Conservation (phyloP, 2,113 vertebrate genomes). For the Gallinago paraguaiae region DNA sequence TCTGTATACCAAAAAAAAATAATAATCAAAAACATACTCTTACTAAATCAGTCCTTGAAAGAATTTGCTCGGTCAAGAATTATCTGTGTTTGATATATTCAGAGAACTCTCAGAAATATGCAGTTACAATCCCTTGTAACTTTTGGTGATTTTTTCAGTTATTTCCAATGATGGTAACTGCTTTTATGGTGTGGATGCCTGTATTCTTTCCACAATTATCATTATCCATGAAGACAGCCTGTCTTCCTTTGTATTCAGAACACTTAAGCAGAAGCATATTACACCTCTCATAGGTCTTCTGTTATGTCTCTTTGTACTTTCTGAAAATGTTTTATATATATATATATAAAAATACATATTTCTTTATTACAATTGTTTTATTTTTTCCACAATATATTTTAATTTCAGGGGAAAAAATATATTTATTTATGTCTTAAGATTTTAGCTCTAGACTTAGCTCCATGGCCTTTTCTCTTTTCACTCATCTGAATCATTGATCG, state of each 20-base stretch:
- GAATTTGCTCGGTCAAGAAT: background rate
- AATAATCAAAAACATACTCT: background rate
- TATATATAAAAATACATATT: background rate
- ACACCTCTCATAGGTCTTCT: background rate
- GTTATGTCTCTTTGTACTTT: background rate
- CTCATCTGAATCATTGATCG: background rate
- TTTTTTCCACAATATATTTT: background rate
- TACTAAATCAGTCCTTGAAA: background rate
- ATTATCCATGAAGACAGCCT: background rate
- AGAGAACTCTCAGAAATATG: background rate
- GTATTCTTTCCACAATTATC: background rate
- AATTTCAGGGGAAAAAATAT: background rate
- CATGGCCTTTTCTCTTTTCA: background rate
- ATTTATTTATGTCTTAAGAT: background rate
- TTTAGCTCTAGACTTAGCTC: background rate
- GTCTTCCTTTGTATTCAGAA: background rate
- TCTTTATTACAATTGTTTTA: background rate
- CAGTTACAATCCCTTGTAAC: background rate
- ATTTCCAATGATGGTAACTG: background rate
- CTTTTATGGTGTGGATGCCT: background rate
- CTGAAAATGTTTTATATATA: background rate
- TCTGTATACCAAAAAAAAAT: background rate
- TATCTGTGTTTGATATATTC: background rate
- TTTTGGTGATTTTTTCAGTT: background rate
- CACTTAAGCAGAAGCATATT: background rate